These are phyloP conservation scores for Tryphoninae sp. DNA, from an alignment of 2,888 invertebrate species.

Conservation along the genomic window DNA sequence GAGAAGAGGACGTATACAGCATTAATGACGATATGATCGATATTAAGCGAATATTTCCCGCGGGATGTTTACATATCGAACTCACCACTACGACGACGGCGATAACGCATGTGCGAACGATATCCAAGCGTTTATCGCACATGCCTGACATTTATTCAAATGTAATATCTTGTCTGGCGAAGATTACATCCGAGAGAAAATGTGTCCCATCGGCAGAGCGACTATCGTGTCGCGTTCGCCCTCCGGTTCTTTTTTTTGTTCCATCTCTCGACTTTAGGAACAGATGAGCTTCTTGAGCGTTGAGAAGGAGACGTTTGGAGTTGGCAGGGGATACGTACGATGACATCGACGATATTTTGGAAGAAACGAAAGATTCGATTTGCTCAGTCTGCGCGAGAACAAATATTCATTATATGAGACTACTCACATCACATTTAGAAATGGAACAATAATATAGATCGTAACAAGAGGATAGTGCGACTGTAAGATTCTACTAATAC, in stretches of 20 bases:
- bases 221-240: neutral
- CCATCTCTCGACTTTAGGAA: neutral
- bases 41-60: conserved; percentile 80
- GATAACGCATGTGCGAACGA: conserved; percentile 70
- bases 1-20: conserved; percentile 63
- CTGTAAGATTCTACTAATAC: no score
- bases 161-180: conserved; percentile 80
- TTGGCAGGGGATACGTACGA: neutral
- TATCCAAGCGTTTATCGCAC: conserved; percentile 73
- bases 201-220: conserved; percentile 76
- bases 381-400: neutral
- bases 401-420: neutral
- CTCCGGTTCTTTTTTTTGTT: neutral
- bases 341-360: neutral
- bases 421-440: neutral
- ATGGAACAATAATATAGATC: no score
- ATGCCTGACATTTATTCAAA: conserved; percentile 81
- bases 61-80: conserved; percentile 74
- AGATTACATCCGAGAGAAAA: conserved; percentile 79
- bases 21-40: conserved; percentile 80
- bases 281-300: neutral
- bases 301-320: neutral
- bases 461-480: no score
- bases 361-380: neutral
- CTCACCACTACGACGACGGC: conserved; percentile 64